A percentile compares a stretch with the other conserved stretches of the same genome.
These are phyloP conservation scores for Rhagium mordax DNA, from an alignment of 2,888 invertebrate species.

Conservation along the genomic window DNA sequence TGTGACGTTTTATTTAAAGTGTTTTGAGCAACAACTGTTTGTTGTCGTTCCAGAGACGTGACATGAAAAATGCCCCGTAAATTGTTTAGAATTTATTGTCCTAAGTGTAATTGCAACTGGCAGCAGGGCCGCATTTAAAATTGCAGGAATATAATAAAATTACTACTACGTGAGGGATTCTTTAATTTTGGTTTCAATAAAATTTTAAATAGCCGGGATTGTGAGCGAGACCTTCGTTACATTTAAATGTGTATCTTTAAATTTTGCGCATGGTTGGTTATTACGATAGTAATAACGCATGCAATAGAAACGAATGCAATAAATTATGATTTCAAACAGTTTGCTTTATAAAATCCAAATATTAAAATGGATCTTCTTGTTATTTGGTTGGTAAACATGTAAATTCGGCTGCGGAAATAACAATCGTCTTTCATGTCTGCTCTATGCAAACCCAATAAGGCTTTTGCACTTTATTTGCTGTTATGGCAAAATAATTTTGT, in stretches of 20 bases:
- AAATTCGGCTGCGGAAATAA: too few relatives aligned
- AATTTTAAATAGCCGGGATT: neutral
- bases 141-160: neutral
- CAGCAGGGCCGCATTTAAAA: slow-evolving; percentile 35
- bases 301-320: neutral
- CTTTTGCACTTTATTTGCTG: too few relatives aligned
- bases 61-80: slow-evolving; percentile 50
- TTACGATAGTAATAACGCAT: too few relatives aligned
- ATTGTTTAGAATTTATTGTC: slow-evolving; percentile 60
- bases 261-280: neutral
- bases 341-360: too few relatives aligned
- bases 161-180: neutral
- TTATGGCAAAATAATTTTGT: too few relatives aligned
- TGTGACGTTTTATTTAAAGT: slow-evolving; percentile 42
- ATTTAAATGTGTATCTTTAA: neutral
- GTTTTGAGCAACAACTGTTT: slow-evolving; percentile 48
- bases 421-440: too few relatives aligned
- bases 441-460: too few relatives aligned
- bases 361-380: too few relatives aligned
- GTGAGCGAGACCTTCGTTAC: neutral
- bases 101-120: slow-evolving; percentile 61
- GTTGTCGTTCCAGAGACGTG: slow-evolving; percentile 48
- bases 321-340: neutral
- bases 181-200: neutral
- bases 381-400: too few relatives aligned